A percentile compares a stretch with the other conserved stretches of the same genome.
Evolutionary conservation across 2,888 invertebrate genomes (phyloP).

Genomic region (Callimorpha dominula): DNA sequence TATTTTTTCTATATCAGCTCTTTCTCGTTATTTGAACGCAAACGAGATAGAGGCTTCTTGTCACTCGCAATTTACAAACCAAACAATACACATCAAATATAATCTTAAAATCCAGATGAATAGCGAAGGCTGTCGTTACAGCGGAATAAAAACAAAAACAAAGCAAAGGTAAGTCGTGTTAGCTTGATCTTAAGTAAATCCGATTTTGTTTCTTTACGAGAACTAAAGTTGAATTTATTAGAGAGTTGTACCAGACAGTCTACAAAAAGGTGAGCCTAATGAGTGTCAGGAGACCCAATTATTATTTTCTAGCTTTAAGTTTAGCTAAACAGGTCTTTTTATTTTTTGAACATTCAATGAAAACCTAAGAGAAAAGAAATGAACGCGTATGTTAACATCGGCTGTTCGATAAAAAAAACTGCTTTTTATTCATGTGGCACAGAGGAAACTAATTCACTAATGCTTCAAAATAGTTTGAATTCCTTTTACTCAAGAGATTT

Average conservation of each 20-base stretch:
- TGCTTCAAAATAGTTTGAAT: conserved; percentile 40
- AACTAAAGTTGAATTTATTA: conserved; percentile 57
- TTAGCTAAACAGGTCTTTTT: not conserved
- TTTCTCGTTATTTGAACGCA: conserved; percentile 38
- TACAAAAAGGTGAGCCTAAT: conserved; percentile 30
- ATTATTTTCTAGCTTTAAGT: no score
- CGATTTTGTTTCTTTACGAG: conserved; percentile 54
- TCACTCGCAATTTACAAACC: conserved; percentile 62
- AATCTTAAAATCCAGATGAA: conserved; percentile 73
- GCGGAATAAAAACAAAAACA: conserved; percentile 64
- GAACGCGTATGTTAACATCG: no score
- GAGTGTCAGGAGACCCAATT: conserved; percentile 12
- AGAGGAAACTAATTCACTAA: conserved; percentile 45
- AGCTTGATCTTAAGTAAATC: conserved; percentile 61
- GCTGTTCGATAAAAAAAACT: conserved; percentile 17
- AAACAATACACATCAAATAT: conserved; percentile 71
- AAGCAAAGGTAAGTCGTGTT: conserved; percentile 59
- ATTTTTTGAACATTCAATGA: not conserved
- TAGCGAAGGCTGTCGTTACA: conserved; percentile 56
- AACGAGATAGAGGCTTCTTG: conserved; percentile 55
- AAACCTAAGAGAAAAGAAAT: conserved; percentile 7
- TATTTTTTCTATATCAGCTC: conserved; percentile 37
- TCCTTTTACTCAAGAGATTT: conserved; percentile 38
- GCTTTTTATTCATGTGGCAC: conserved; percentile 38
- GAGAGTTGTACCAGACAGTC: conserved; percentile 51